Evolutionary conservation across 2,113 vertebrate species (phyloP).

Genomic region (Chlorodrepanis virens): DNA sequence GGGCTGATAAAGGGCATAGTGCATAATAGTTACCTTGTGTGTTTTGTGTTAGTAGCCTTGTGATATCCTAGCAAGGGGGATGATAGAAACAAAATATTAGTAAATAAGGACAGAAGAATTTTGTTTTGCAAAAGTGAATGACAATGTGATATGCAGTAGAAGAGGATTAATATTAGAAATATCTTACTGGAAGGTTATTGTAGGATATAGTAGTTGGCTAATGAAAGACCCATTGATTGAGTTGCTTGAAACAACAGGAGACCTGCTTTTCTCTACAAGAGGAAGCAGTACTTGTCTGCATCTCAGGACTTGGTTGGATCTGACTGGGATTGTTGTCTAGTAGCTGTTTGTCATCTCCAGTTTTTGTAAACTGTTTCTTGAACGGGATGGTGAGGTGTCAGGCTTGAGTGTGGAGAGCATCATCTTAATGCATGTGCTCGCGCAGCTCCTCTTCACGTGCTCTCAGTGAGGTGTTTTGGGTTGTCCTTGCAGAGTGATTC

Average conservation of each 20-base stretch:
- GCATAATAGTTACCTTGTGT: neutral
- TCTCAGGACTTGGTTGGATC: neutral
- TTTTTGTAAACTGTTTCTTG: neutral
- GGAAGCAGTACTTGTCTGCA: neutral
- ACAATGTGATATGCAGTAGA: neutral
- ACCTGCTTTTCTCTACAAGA: neutral
- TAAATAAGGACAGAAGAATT: neutral
- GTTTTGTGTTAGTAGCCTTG: neutral
- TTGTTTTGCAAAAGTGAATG: neutral
- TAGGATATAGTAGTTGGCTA: neutral
- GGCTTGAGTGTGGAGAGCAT: neutral
- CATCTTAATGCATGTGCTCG: accelerated
- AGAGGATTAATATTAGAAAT: neutral
- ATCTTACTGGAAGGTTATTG: neutral
- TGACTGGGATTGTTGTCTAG: neutral
- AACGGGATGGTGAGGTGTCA: neutral
- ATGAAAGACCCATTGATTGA: neutral
- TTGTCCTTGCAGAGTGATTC: neutral
- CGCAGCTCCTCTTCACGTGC: accelerated
- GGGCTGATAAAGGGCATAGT: neutral
- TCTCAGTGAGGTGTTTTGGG: neutral
- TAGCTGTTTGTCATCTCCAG: neutral
- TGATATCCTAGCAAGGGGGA: neutral
- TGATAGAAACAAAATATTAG: neutral
- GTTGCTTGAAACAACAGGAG: neutral